phyloP scores from a whole-genome alignment of 2,888 invertebrate species.

The Escarpia spicata region DNA sequence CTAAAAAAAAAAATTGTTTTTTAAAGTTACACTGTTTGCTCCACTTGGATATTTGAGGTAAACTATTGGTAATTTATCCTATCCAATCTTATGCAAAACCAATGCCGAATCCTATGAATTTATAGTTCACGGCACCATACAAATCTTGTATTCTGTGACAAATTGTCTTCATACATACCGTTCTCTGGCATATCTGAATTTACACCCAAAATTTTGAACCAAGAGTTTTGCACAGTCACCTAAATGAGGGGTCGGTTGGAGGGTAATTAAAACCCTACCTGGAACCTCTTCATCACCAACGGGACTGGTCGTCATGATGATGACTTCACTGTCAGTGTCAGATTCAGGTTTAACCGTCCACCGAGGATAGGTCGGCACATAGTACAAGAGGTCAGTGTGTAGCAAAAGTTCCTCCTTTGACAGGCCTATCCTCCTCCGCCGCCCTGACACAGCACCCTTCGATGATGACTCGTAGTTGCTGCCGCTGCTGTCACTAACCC shows the following conservation, averaged over 20 bases:
- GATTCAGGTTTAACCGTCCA: neutral
- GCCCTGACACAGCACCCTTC: neutral
- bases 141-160: neutral
- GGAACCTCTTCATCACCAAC: constrained; percentile 17
- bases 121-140: neutral
- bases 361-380: constrained; percentile 45
- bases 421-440: neutral
- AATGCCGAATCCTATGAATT: neutral
- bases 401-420: constrained; percentile 39
- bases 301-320: neutral
- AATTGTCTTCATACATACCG: no score
- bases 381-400: constrained; percentile 50
- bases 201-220: no score
- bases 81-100: neutral
- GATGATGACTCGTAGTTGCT: neutral
- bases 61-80: neutral
- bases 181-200: no score
- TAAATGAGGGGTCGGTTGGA: neutral
- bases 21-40: neutral
- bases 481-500: neutral
- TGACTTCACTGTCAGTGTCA: neutral
- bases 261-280: neutral
- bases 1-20: no score
- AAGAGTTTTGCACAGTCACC: no score
- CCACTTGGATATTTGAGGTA: neutral